Base-by-base conservation (phyloP, 2,797 vertebrate genomes). In the Sphaeramia orbicularis region DNA sequence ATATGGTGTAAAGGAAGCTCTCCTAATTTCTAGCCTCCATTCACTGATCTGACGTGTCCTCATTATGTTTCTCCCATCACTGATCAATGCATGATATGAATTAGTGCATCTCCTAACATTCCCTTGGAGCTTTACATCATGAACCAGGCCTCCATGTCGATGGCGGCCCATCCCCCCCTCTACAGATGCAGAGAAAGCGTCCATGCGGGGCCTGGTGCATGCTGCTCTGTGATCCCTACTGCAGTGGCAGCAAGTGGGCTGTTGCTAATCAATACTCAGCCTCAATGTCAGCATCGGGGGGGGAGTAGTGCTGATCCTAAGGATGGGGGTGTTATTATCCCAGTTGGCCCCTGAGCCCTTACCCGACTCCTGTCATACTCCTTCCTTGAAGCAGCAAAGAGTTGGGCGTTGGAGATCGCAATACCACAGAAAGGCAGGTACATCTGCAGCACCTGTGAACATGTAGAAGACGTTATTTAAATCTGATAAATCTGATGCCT, bases 341-440 rank as follows among this genome's bases (percentile, higher is more conserved):
- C n/a, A 21, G 30, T 38, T 36, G 41, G 58, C 53, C 42, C 49
- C 15, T 49, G 70, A 60, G 76, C 48, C 92, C 96, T 97, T 92
- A 99, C 98, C 93, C 98, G 94, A 91, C 98, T 99, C 85, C 97
- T 95, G 89, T 99, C 97, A 14, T 99, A 99, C 84, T 99, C 98
- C 81, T 99, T 99, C 87, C 98, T 95, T 16, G 98, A 99, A 64
- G 97, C 98, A 51, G 97, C 96, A 76, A 99, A 99, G 10, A 99
- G 95, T 74, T 98, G 98, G 72, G 98, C 98, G 13, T 99, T 99
- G 78, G 96, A 96, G 90, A 99, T 99, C 14, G 97, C 97, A 27
- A 99, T 99, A 27, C 98, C 98, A 82, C 98, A 99, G 87, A 99
- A 99, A 0, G 98, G 98, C 69, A 99, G 96, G 84, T 99, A 99